Percentiles rank a stretch among this genome's conserved stretches.
Evolutionary conservation across 1,140 invertebrate genomes (phyloP).

Genomic region (Diabrotica undecimpunctata): DNA sequence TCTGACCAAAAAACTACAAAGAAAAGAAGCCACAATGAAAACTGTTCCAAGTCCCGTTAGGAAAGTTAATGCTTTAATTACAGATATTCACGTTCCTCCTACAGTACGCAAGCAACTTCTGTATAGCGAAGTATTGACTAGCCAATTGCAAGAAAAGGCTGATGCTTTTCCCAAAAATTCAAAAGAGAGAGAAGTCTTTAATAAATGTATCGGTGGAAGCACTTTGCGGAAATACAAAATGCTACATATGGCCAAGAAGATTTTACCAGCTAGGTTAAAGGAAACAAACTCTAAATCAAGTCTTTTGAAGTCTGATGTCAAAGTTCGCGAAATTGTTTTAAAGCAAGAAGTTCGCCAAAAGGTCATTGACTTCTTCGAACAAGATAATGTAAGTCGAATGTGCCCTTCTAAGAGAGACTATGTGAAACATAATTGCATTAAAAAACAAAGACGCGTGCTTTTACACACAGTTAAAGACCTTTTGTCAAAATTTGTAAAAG

Average conservation of each 20-base stretch:
- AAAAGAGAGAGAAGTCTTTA: constrained; percentile 17
- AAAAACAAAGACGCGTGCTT: constrained; percentile 5
- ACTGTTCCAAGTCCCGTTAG: constrained; percentile 11
- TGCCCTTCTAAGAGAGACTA: constrained; percentile 32
- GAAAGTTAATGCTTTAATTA: constrained; percentile 13
- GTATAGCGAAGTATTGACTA: constrained; percentile 13
- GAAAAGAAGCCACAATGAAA: background rate
- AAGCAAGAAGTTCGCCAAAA: constrained; percentile 30
- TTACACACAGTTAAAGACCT: constrained; percentile 8
- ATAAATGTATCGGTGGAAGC: constrained; percentile 12
- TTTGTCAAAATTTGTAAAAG: background rate
- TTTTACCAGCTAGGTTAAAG: constrained; percentile 19
- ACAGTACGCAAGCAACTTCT: constrained; percentile 21
- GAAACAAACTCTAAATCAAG: constrained; percentile 19
- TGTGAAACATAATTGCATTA: background rate
- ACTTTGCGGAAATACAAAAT: constrained; percentile 18
- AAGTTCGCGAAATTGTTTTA: constrained; percentile 30
- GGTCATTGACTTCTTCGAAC: constrained; percentile 25
- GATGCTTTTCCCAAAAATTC: constrained; percentile 14
- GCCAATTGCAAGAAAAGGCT: constrained; percentile 10
- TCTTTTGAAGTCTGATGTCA: constrained; percentile 27
- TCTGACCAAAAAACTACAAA: constrained; percentile 14
- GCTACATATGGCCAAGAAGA: background rate
- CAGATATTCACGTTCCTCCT: constrained; percentile 14
- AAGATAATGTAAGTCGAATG: constrained; percentile 25